phyloP scores from a whole-genome alignment of 2,888 invertebrate species.

The Tortricodes alternella region DNA sequence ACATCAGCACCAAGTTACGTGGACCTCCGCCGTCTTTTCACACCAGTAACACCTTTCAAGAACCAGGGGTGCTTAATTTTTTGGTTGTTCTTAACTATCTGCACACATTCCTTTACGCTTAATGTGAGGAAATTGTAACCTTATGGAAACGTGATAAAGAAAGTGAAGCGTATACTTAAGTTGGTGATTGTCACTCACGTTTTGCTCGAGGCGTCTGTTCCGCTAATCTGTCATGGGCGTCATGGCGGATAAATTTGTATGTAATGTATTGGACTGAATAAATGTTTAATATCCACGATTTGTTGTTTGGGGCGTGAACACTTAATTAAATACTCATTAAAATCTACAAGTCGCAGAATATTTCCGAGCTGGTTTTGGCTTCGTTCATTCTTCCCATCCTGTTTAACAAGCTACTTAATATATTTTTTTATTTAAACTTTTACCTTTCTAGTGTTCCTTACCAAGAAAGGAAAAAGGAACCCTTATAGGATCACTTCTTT shows the following conservation, averaged over 20 bases:
- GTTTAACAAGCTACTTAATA: too few relatives aligned
- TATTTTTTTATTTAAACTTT: too few relatives aligned
- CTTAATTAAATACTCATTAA: constrained; percentile 13
- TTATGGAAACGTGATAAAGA: background rate
- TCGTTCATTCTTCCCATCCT: too few relatives aligned
- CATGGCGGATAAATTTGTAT: background rate
- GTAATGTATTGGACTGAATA: constrained; percentile 15
- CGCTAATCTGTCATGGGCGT: constrained; percentile 31
- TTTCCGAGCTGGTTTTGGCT: too few relatives aligned
- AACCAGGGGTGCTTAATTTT: constrained; percentile 6
- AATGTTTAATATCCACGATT: constrained; percentile 1
- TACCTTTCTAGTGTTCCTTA: too few relatives aligned
- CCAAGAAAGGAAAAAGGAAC: too few relatives aligned
- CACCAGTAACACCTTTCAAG: background rate
- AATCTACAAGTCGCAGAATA: too few relatives aligned
- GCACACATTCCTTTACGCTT: background rate
- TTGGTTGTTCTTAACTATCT: constrained; percentile 7
- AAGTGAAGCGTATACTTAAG: background rate
- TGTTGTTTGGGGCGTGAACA: constrained; percentile 2
- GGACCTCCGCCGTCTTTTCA: constrained; percentile 30
- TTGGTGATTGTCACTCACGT: constrained; percentile 22
- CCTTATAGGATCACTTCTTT: too few relatives aligned
- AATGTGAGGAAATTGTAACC: background rate
- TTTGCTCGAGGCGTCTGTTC: constrained; percentile 21
- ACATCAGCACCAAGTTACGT: constrained; percentile 35